phyloP scores from a whole-genome alignment of 2,797 vertebrate genomes.

The Garrulus glandarius region DNA sequence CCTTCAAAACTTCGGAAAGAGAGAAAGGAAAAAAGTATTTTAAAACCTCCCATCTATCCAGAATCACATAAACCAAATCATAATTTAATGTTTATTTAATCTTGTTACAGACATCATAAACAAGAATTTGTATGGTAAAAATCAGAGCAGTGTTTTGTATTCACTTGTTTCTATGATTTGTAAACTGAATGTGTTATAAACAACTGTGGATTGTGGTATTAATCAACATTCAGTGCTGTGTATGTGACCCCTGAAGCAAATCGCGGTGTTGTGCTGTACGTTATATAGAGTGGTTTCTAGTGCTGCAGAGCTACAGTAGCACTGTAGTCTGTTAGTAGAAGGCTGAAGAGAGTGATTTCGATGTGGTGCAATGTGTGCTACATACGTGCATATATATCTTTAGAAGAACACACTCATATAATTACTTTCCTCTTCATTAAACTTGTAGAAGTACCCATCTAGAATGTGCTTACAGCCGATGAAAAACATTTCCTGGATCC shows the following conservation, averaged over 20 bases:
- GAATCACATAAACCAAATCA: not conserved
- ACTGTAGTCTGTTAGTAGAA: not conserved
- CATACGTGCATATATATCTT: not conserved
- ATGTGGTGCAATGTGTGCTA: not conserved
- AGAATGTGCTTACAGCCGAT: not conserved
- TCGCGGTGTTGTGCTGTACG: not conserved
- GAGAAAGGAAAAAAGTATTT: not conserved
- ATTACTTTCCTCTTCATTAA: not conserved
- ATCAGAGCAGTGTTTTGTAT: slow-evolving; percentile 4
- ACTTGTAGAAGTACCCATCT: not conserved
- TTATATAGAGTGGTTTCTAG: not conserved
- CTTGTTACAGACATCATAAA: slow-evolving; percentile 19
- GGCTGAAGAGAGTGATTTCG: not conserved
- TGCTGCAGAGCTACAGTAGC: not conserved
- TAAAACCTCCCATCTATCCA: not conserved
- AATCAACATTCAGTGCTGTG: slow-evolving; percentile 26
- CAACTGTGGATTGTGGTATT: slow-evolving; percentile 30
- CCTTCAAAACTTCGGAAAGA: slow-evolving; percentile 41
- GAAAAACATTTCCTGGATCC: not conserved
- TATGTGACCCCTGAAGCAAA: slow-evolving; percentile 33
- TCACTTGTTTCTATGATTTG: slow-evolving; percentile 39
- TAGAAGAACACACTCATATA: not conserved
- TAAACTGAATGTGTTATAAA: slow-evolving; percentile 30
- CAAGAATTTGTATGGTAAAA: slow-evolving; percentile 34
- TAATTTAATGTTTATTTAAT: slow-evolving; percentile 30